Conservation (phyloP, 2,113 vertebrate species). For the Petroica traversi region DNA sequence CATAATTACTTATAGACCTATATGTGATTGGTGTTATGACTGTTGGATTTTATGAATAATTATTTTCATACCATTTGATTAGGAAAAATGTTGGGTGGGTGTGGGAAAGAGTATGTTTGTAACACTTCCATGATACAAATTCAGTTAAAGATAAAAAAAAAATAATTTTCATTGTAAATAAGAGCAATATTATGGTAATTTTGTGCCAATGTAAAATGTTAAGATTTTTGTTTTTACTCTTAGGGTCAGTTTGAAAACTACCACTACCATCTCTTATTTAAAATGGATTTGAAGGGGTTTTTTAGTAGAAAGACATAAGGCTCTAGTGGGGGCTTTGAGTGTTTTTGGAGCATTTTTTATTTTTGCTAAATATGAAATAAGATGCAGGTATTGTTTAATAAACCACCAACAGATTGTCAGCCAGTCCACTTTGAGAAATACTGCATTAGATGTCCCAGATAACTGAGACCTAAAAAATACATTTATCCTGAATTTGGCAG, state of each 20-base stretch:
- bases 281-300: conserved; percentile 19
- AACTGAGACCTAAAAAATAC: neutral
- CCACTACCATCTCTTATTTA: conserved; percentile 32
- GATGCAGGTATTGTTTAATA: neutral
- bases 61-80: conserved; percentile 74
- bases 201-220: conserved; percentile 67
- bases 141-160: conserved; percentile 53
- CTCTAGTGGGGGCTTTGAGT: conserved; percentile 1
- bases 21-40: conserved; percentile 65
- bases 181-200: conserved; percentile 71
- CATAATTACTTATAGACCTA: conserved; percentile 60
- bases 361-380: conserved; percentile 58
- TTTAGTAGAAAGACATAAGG: conserved; percentile 7
- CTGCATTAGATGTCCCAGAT: neutral
- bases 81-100: conserved; percentile 36
- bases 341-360: neutral
- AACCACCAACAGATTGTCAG: conserved; percentile 34
- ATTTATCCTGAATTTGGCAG: neutral
- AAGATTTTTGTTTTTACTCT: conserved; percentile 47
- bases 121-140: conserved; percentile 62
- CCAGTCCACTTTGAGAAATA: conserved; percentile 6
- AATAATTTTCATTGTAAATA: conserved; percentile 65
- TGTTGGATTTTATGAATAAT: conserved; percentile 73
- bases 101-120: conserved; percentile 47
- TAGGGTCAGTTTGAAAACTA: conserved; percentile 54